Evolutionary conservation across 2,888 invertebrate genomes (phyloP), one percentile per base, ranked within the genome.

Genomic region (Agonopterix arenella): DNA sequence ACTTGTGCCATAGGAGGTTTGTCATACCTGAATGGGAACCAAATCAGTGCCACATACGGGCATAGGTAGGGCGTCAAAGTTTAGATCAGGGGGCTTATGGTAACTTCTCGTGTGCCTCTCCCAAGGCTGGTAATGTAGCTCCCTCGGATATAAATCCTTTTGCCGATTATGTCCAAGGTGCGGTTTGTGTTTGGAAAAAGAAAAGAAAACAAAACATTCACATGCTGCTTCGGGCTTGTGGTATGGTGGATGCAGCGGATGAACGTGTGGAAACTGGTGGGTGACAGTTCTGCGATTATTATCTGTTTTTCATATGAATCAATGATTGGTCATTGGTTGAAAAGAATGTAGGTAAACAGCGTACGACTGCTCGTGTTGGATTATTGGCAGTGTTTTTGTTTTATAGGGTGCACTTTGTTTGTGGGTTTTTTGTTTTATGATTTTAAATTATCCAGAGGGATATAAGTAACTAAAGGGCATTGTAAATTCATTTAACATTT

Each of bases 101-200:
- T 88, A 88, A 81, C 86, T 88, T 78, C 92, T 88, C 68, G 91
- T 90, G 76, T 91, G 91, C 80, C 92, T 83, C 85, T 93, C 92
- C 93, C 93, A 93, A 62, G 91, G 92, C 85, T 93, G 93, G 88
- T 92, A 93, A 90, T 93, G 76, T 56, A 66, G 84, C 81, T 88
- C 85, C 84, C 84, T 83, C 85, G 86, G 84, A 88, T 86, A 88
- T 83, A 86, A 83, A 85, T 86, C 86, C 88, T 84, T 84, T 82
- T 76, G 80, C 70, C 80, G 80, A 79, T 77, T 81, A 84, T 80
- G 81, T 85, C 89, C 85, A 84, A 84, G 80, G 86, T 88, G 89
- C 84, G 82, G 82, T 76, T 81, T 84, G 84, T 85, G 85, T 86
- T 86, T 88, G 82, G 83, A 84, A 85, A 84, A 84, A 84, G 84